These are phyloP conservation scores for Hydrozoanthus gracilis DNA, from an alignment of 92 coral and sea anemone genomes.

Conservation along the genomic window DNA sequence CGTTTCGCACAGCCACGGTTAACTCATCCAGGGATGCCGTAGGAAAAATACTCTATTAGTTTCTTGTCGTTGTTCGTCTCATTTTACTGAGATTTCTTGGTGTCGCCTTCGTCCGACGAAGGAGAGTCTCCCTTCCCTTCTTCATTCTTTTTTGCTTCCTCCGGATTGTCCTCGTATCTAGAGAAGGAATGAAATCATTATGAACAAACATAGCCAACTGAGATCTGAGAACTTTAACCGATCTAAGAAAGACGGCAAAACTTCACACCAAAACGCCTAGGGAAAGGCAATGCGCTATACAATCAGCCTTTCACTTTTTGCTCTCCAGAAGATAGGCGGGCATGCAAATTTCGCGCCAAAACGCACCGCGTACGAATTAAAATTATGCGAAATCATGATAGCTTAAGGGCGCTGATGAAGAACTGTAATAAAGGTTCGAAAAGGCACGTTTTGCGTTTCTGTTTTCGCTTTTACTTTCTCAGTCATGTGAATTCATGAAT, in stretches of 20 bases:
- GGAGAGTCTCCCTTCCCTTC: conserved; percentile 17
- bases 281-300: background rate
- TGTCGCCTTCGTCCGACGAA: conserved; percentile 22
- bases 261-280: background rate
- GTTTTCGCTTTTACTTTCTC: background rate
- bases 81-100: conserved; percentile 38
- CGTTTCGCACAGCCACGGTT: no score
- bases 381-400: background rate
- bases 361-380: background rate
- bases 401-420: background rate
- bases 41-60: background rate
- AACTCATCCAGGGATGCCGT: background rate
- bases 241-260: background rate
- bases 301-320: background rate
- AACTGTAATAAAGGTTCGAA: background rate
- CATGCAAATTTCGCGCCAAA: background rate
- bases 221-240: background rate
- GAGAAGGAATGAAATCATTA: background rate
- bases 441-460: background rate
- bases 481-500: background rate
- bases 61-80: background rate
- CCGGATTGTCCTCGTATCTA: conserved; percentile 46
- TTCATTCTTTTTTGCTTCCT: conserved; percentile 18
- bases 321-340: background rate
- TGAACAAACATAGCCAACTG: background rate